These are phyloP conservation scores for Chymomyza caudatula DNA, from an alignment of 2,888 invertebrate species.

Conservation along the genomic window DNA sequence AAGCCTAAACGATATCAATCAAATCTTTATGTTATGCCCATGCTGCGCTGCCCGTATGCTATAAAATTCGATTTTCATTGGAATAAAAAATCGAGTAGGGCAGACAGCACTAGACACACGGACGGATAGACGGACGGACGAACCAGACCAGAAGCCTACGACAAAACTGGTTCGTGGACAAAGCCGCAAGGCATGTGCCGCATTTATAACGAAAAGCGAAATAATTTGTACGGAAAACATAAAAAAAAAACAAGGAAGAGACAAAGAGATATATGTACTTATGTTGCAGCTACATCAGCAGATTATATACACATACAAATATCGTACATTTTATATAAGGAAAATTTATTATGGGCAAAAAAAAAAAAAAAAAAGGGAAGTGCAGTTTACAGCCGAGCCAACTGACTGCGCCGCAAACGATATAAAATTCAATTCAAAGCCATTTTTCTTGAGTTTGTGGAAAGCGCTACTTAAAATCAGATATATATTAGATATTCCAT, in stretches of 20 bases:
- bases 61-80: conserved; percentile 51
- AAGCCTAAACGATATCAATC: conserved; percentile 61
- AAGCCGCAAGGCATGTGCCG: conserved; percentile 49
- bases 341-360: conserved; percentile 1
- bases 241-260: not conserved
- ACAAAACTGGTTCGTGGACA: conserved; percentile 59
- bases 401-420: conserved; percentile 38
- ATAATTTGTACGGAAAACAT: not conserved
- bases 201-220: conserved; percentile 57
- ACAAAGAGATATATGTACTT: conserved; percentile 40
- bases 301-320: conserved; percentile 28
- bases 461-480: conserved; percentile 38
- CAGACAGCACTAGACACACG: not conserved
- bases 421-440: conserved; percentile 61
- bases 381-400: conserved; percentile 1
- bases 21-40: conserved; percentile 32
- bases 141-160: conserved; percentile 30
- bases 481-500: conserved; percentile 55
- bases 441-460: conserved; percentile 35
- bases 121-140: not conserved
- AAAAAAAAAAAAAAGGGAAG: conserved; percentile 6
- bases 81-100: conserved; percentile 20
- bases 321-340: not conserved
- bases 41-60: not conserved
- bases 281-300: conserved; percentile 55